Percentiles rank a stretch among this genome's conserved stretches.
These are phyloP conservation scores for Tautogolabrus adspersus DNA, from an alignment of 2,113 vertebrate species.

Conservation along the genomic window DNA sequence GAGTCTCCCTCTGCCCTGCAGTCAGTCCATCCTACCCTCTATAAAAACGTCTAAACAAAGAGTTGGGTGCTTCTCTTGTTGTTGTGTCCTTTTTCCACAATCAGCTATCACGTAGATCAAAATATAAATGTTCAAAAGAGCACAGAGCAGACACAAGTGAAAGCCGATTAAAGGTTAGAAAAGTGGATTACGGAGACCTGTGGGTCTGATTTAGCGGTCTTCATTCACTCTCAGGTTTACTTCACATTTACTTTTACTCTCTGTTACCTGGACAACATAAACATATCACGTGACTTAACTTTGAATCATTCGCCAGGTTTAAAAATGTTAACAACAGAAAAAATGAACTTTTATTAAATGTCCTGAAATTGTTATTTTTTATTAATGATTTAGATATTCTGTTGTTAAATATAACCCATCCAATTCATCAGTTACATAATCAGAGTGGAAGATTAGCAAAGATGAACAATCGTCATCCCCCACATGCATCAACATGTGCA, in stretches of 20 bases:
- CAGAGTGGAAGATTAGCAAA: background rate
- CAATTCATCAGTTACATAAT: background rate
- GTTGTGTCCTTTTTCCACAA: background rate
- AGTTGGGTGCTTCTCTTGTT: background rate
- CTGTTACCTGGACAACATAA: background rate
- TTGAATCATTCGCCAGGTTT: background rate
- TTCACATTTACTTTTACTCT: slow-evolving; percentile 10
- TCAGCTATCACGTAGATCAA: slow-evolving; percentile 2
- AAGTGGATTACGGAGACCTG: slow-evolving; percentile 46
- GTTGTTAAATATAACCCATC: background rate
- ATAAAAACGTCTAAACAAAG: background rate
- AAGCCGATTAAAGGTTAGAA: slow-evolving; percentile 53
- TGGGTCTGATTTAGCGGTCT: slow-evolving; percentile 37
- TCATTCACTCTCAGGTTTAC: slow-evolving; percentile 15
- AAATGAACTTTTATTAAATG: background rate
- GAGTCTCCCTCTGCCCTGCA: too few relatives aligned
- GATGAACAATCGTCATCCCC: background rate
- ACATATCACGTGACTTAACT: background rate
- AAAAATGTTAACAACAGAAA: background rate
- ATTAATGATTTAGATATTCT: background rate
- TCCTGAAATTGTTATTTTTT: background rate
- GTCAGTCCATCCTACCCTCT: background rate
- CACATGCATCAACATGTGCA: slow-evolving; percentile 38
- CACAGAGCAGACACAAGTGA: slow-evolving; percentile 13
- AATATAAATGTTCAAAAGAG: slow-evolving; percentile 25